phyloP scores from a whole-genome alignment of 2,888 invertebrate species.

The Hanleya hanleyi region DNA sequence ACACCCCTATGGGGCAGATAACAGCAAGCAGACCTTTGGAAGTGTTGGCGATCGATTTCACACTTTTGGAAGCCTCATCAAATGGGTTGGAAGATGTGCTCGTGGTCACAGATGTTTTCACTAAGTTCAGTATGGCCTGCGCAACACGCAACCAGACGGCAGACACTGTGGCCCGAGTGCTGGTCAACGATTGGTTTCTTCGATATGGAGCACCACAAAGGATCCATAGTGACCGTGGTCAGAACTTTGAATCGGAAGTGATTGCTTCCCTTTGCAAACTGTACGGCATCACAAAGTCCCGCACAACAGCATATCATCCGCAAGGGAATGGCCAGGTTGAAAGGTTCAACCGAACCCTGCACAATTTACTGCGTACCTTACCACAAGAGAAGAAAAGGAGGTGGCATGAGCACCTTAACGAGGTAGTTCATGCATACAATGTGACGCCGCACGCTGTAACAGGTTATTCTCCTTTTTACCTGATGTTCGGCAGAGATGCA shows the following conservation, averaged over 20 bases:
- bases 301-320: constrained; percentile 1
- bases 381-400: not conserved
- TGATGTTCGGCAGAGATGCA: constrained; percentile 1
- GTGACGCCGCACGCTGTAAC: not conserved
- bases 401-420: not conserved
- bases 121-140: not conserved
- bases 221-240: constrained; percentile 2
- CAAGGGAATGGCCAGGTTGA: not conserved
- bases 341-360: not conserved
- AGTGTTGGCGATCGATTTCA: not conserved
- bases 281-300: not conserved
- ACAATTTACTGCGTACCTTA: not conserved
- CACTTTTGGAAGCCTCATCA: constrained; percentile 1
- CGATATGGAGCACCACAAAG: not conserved
- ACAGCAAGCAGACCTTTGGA: not conserved
- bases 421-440: not conserved
- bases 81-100: constrained; percentile 12
- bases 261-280: not conserved
- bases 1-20: not conserved
- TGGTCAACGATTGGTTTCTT: constrained; percentile 13
- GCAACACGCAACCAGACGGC: not conserved
- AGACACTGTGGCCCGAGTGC: not conserved
- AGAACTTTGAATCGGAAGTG: not conserved
- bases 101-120: constrained; percentile 11
- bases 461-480: constrained; percentile 4